Base-by-base conservation (phyloP, 2,113 vertebrate genomes). In the Clarias macrocephalus region DNA sequence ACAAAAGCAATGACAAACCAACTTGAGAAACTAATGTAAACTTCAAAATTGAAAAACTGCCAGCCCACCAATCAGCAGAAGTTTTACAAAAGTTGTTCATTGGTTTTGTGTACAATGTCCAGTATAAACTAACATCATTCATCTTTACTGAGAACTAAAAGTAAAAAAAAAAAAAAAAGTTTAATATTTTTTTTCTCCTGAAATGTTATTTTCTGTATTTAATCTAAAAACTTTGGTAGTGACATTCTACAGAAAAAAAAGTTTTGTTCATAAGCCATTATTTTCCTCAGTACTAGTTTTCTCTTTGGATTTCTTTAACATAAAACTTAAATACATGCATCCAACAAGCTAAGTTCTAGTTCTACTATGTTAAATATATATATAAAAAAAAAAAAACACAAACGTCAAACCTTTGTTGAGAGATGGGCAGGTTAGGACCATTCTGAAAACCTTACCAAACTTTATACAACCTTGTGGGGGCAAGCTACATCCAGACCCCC, bases 381-480 rank as follows among this genome's bases (percentile, higher is more conserved):
- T 33, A 30, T 28, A 16, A 77, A 56, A 79, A 3, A 76, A 42
- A 72, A 37, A 19, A 72, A 28, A 68, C 15, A 83, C 87, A 91
- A 72, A 37, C 66, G 85, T 75, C 89, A 91, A 90, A 89, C 73
- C 66, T 89, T 89, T 93, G 93, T 93, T 92, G 93, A 93, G 92
- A 93, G 93, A 73, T 0, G 92, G 93, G 94, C 93, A 94, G 82
- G 93, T 93, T 91, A 94, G 91, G 94, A 91, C 85, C 93, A 92
- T 91, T 92, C 92, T 92, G 91, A 94, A 88, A 94, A 93, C 94
- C 91, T 92, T 90, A 94, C 93, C 82, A 89, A 88, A 95, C 92
- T 93, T 95, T 95, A 93, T 95, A 95, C 93, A 95, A 90, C 93
- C 95, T 95, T 94, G 95, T 92, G 89, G 86, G 68, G 76, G 15